A percentile compares a stretch with the other conserved stretches of the same genome.
Evolutionary conservation across 35 echinoderm and acorn worm genomes (phyloP).

Genomic region (Strongylocentrotus purpuratus): DNA sequence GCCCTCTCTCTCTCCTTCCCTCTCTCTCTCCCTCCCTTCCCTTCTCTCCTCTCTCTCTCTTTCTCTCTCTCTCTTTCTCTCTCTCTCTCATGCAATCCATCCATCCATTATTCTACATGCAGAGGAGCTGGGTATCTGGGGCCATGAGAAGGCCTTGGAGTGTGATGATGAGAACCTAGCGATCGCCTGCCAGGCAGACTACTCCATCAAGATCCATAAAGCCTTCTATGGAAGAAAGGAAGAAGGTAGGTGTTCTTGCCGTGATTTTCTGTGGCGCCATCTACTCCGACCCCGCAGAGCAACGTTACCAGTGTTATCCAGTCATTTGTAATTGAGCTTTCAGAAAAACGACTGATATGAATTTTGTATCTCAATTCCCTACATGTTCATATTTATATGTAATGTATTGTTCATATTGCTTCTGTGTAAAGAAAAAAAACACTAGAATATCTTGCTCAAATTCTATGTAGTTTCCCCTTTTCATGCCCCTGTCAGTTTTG

Average conservation of each 20-base stretch:
- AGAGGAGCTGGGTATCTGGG: conserved; percentile 73
- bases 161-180: conserved; percentile 85
- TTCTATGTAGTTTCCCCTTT: too few species aligned
- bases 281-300: too few species aligned
- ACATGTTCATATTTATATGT: neutral
- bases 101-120: neutral
- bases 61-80: neutral
- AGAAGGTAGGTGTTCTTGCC: conserved; percentile 60
- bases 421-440: too few species aligned
- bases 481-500: too few species aligned
- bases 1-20: neutral
- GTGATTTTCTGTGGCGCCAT: too few species aligned
- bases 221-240: conserved; percentile 86
- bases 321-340: too few species aligned
- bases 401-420: too few species aligned
- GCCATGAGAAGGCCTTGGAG: conserved; percentile 70
- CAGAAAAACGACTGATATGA: too few species aligned
- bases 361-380: neutral
- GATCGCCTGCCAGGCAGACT: conserved; percentile 65
- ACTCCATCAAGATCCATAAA: conserved; percentile 70
- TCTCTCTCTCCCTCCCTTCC: neutral
- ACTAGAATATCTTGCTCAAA: too few species aligned
- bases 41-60: neutral
- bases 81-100: neutral
- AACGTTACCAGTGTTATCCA: too few species aligned